Evolutionary conservation across 2,797 vertebrate genomes (phyloP), one percentile per base, ranked within the genome.

Genomic region (Onychomys arenicola): DNA sequence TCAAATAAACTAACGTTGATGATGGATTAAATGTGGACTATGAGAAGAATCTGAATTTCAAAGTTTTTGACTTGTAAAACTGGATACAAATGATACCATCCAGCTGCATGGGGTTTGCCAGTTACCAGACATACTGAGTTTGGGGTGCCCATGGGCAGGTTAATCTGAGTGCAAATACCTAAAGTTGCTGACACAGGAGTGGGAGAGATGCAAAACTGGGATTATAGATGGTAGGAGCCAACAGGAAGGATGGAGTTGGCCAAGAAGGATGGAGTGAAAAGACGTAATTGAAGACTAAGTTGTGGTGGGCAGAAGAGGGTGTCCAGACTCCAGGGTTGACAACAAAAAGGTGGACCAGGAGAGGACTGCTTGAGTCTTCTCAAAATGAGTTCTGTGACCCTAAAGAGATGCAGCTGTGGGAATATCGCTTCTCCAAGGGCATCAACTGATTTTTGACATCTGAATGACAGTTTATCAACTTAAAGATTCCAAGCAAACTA

Each of bases 401-500:
- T n/a, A 14, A 73, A 89, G 85, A 86, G 10, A 89, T 49, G 6
- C 0, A 6, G 75, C 34, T 81, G 59, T 69, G 75, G 37, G 65
- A 77, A 67, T 78, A 78, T 55, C 27, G 80, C 34, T 89, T 86
- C 87, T 90, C 75, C 37, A 69, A 90, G 52, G 16, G 67, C 86
- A 73, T 49, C 46, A 85, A 37, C 16, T 69, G 67, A 75, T 92
- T 94, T 81, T 76, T 65, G 76, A 73, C 49, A 43, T 63, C 14
- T 80, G 29, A 94, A 96, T 65, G n/a, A 80, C 46, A 71, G 16
- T 52, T 46, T 52, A 75, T 82, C 59, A 78, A 61, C 61, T 92
- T 71, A 71, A 57, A 95, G 52, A 94, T 90, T 40, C 16, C 67
- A 88, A 95, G 88, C 29, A 94, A 94, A 91, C 57, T 21, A 37